Evolutionary conservation across 2,888 invertebrate species (phyloP).

Genomic region (Apamea sordens): DNA sequence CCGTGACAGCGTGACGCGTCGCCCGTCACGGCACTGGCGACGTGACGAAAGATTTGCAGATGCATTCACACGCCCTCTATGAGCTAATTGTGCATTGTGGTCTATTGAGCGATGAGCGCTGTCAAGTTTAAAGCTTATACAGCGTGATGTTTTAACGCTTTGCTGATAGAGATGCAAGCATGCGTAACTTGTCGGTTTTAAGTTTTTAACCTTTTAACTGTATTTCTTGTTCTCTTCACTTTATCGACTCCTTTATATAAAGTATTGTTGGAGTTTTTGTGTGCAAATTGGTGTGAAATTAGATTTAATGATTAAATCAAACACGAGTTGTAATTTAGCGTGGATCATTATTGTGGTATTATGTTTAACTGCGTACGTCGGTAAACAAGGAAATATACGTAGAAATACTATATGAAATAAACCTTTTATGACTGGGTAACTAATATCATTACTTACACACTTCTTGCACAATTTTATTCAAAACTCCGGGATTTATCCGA

Average conservation of each 20-base stretch:
- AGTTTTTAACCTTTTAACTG: slow-evolving; percentile 13
- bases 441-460: slow-evolving; percentile 57
- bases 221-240: slow-evolving; percentile 20
- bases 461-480: slow-evolving; percentile 57
- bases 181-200: slow-evolving; percentile 4
- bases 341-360: slow-evolving; percentile 15
- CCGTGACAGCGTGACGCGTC: slow-evolving; percentile 63
- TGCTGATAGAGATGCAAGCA: background rate
- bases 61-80: slow-evolving; percentile 30
- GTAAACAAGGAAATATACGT: background rate
- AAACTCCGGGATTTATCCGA: slow-evolving; percentile 64
- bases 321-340: slow-evolving; percentile 12
- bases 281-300: slow-evolving; percentile 57
- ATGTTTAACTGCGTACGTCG: background rate
- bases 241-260: slow-evolving; percentile 24
- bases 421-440: slow-evolving; percentile 28
- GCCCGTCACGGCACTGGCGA: slow-evolving; percentile 59
- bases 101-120: slow-evolving; percentile 25
- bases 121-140: slow-evolving; percentile 7
- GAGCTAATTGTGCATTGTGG: slow-evolving; percentile 15
- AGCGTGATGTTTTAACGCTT: slow-evolving; percentile 4
- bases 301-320: slow-evolving; percentile 34
- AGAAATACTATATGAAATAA: slow-evolving; percentile 2
- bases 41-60: slow-evolving; percentile 52
- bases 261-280: slow-evolving; percentile 37